phyloP scores from a whole-genome alignment of 2,888 invertebrate species.

The Dasysyrphus albostriatus region DNA sequence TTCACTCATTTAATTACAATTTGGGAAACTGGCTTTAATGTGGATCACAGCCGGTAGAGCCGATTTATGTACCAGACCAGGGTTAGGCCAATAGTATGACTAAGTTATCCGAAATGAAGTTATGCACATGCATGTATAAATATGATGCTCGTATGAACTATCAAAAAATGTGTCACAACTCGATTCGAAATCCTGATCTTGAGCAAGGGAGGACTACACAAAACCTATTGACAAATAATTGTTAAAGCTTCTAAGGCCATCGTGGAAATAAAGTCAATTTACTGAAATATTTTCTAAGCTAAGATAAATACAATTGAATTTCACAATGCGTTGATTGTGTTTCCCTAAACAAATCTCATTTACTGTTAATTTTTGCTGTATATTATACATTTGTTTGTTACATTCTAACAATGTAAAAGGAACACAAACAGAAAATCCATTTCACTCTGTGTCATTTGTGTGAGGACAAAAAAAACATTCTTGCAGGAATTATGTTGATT shows the following conservation, averaged over 20 bases:
- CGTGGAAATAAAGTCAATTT: not conserved
- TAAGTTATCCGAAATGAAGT: too few species aligned
- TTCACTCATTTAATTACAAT: too few species aligned
- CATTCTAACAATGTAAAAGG: slow-evolving; percentile 32
- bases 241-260: too few species aligned
- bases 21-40: too few species aligned
- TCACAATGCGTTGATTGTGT: not conserved
- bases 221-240: too few species aligned
- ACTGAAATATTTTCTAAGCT: not conserved
- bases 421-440: slow-evolving; percentile 22
- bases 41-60: too few species aligned
- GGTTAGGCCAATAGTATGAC: too few species aligned
- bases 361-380: slow-evolving; percentile 50
- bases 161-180: too few species aligned
- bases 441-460: not conserved
- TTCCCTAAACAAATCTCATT: not conserved
- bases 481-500: slow-evolving; percentile 51
- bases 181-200: too few species aligned
- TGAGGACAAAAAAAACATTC: slow-evolving; percentile 6
- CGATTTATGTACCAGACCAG: too few species aligned
- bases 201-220: not conserved
- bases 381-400: not conserved
- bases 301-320: not conserved
- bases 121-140: too few species aligned
- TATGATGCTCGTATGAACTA: too few species aligned